phyloP scores from a whole-genome alignment of 2,113 vertebrate species.

The Cryptotis parvus region DNA sequence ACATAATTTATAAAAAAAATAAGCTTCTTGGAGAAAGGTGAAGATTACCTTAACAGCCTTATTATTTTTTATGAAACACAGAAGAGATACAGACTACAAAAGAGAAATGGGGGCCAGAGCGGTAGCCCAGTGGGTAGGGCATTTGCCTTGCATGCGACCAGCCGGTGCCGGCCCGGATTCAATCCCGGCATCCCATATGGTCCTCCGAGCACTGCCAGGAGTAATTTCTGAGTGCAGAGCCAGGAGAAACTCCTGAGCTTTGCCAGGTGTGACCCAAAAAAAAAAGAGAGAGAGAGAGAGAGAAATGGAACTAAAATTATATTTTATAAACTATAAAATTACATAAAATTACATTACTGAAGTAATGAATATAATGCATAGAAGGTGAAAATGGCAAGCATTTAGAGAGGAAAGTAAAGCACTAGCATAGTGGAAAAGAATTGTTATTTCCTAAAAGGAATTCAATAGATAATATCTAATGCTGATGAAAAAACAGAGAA shows the following conservation, averaged over 20 bases:
- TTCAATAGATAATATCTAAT: not conserved
- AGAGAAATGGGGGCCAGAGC: too few relatives aligned
- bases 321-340: too few relatives aligned
- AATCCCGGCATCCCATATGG: too few relatives aligned
- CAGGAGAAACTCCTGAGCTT: too few relatives aligned
- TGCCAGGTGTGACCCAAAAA: too few relatives aligned
- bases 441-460: not conserved
- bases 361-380: not conserved
- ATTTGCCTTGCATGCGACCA: too few relatives aligned
- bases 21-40: not conserved
- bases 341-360: slow-evolving; percentile 3
- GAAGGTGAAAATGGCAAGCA: not conserved
- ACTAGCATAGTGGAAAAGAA: not conserved
- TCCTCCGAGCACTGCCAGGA: too few relatives aligned
- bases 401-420: not conserved
- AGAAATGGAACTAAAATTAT: slow-evolving; percentile 5
- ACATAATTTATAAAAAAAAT: not conserved
- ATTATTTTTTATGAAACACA: not conserved
- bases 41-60: not conserved
- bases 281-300: too few relatives aligned
- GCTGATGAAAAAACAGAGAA: not conserved
- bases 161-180: too few relatives aligned
- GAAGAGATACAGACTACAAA: not conserved
- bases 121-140: too few relatives aligned
- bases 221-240: too few relatives aligned